phyloP scores from a whole-genome alignment of 1,140 invertebrate species.

The Zaprionus inermis region DNA sequence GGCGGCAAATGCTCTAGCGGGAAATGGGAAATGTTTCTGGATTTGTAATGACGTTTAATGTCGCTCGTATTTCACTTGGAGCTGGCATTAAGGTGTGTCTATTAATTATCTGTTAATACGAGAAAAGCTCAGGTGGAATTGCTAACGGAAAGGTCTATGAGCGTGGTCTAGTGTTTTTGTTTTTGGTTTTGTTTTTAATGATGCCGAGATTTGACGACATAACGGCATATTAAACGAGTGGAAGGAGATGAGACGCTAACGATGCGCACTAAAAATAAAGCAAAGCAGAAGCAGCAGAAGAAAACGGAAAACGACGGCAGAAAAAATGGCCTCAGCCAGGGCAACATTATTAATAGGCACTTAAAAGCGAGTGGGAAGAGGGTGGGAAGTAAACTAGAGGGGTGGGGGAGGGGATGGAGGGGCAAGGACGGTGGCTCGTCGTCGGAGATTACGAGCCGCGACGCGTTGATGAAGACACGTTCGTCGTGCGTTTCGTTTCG shows the following conservation, averaged over 20 bases:
- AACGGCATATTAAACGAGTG: constrained; percentile 75
- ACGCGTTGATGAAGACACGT: constrained; percentile 74
- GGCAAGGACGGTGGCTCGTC: constrained; percentile 25
- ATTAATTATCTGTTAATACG: constrained; percentile 69
- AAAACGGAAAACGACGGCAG: constrained; percentile 9
- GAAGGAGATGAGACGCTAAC: constrained; percentile 47
- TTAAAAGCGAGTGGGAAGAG: constrained; percentile 48
- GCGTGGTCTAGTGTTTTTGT: constrained; percentile 6
- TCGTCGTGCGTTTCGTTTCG: constrained; percentile 67
- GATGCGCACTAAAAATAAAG: constrained; percentile 76
- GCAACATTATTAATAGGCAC: constrained; percentile 79
- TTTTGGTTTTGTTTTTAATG: constrained; percentile 66
- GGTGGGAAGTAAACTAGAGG: constrained; percentile 14
- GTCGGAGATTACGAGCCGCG: constrained; percentile 62
- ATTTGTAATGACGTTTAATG: constrained; percentile 55
- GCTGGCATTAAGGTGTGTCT: constrained; percentile 56
- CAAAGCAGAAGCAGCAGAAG: constrained; percentile 40
- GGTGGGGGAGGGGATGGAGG: neutral
- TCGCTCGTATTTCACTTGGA: constrained; percentile 61
- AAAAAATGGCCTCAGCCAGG: constrained; percentile 53
- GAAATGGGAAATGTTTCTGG: constrained; percentile 7
- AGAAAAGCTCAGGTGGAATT: constrained; percentile 36
- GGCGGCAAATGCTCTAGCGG: neutral
- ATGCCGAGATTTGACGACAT: constrained; percentile 72
- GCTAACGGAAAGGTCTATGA: constrained; percentile 27